Base-by-base conservation (phyloP, 2,113 vertebrate genomes). In the Plestiodon gilberti region DNA sequence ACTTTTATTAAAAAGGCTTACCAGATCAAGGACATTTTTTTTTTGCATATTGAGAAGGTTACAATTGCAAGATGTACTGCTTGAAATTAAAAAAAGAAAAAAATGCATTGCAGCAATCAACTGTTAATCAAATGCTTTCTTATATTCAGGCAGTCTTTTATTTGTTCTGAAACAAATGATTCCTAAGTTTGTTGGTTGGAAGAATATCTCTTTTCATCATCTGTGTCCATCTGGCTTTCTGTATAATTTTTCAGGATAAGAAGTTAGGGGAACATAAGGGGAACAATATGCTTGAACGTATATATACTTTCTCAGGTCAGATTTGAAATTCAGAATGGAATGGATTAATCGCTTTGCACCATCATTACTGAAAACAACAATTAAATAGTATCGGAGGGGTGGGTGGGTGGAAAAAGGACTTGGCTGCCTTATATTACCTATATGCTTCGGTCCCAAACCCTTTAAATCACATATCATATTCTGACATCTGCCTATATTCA, bases 251-350 rank as follows among this genome's bases (percentile, higher is more conserved):
- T 9, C 18, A 86, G 82, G 30, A 48, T 52, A 85, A 71, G 86
- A 84, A 89, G 38, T 86, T 83, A 7, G 85, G 89, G 85, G 90
- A 95, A 93, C 65, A 85, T 77, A 90, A 88, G 92, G 77, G 40
- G 23, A 81, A 91, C 88, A 78, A 62, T 78, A 64, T 82, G 64
- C 22, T 13, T 89, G 61, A 93, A 90, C 48, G 88, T 64, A 74
- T 78, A 30, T 33, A 90, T 17, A 40, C 22, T 83, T 92, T 89
- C 86, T 90, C 81, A 33, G n/a, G 40, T 11, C 82, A 86, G 59
- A 87, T 77, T 89, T 89, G 87, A 93, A 92, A 57, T 84, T 85
- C 61, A 75, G 84, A 88, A 86, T 89, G 18, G 70, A 62, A 6
- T 25, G 78, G 77, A 73, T 80, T 91, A 87, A n/a, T 90, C 91